Conservation (phyloP, 1,140 invertebrate genomes). For the Brevipalpus yothersi region DNA sequence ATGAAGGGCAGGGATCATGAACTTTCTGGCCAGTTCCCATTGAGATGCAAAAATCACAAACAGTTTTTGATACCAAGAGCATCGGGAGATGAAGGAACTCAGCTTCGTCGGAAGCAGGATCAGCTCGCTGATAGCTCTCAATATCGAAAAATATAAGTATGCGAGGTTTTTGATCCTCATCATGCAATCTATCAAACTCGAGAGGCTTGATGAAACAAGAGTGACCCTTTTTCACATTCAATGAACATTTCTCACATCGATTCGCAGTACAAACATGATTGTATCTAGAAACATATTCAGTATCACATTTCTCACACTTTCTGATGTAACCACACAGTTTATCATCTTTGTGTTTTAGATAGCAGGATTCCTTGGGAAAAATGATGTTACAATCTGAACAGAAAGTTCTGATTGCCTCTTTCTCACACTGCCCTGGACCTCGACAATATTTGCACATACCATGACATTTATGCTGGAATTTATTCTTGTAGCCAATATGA, state of each 20-base stretch:
- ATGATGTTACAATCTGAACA: no score
- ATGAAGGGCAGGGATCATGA: neutral
- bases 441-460: no score
- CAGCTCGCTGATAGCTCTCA: neutral
- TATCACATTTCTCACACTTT: neutral
- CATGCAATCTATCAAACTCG: neutral
- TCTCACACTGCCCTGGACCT: no score
- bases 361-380: no score
- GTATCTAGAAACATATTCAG: neutral
- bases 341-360: neutral
- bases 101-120: neutral
- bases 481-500: no score
- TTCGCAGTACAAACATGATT: neutral
- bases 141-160: neutral
- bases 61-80: neutral
- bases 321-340: neutral
- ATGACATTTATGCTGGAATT: no score
- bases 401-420: no score
- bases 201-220: neutral
- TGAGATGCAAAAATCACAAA: neutral
- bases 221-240: neutral
- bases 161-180: neutral
- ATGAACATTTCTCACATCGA: neutral
- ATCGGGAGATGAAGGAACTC: neutral
- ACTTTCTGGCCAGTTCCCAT: neutral